These are phyloP conservation scores for Callionymus lyra DNA, from an alignment of 2,113 vertebrate genomes.

Conservation along the genomic window DNA sequence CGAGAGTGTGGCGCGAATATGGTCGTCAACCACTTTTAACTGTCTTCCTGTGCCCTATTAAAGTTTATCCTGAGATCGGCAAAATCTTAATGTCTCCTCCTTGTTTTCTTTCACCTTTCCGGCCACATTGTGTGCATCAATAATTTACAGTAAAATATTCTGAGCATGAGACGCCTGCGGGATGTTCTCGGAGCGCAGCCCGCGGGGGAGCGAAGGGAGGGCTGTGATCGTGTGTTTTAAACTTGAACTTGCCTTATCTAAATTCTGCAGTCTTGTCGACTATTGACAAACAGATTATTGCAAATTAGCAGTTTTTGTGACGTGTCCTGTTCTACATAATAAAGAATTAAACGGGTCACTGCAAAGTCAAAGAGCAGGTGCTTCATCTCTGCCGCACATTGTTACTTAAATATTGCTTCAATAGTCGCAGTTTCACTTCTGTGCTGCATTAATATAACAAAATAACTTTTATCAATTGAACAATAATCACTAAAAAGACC, in stretches of 20 bases:
- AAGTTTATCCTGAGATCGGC: slow-evolving; percentile 25
- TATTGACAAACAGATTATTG: slow-evolving; percentile 79
- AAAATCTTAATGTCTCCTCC: slow-evolving; percentile 25
- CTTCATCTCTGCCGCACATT: neutral
- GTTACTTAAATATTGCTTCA: too few species aligned
- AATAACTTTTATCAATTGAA: too few species aligned
- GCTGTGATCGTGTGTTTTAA: slow-evolving; percentile 67
- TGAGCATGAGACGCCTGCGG: slow-evolving; percentile 54
- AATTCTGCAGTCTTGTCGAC: slow-evolving; percentile 70
- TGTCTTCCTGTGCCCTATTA: slow-evolving; percentile 9
- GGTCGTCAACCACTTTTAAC: slow-evolving; percentile 2
- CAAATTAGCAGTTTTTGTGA: slow-evolving; percentile 76
- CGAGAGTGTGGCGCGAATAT: neutral
- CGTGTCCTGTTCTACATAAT: slow-evolving; percentile 71
- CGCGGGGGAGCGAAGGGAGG: slow-evolving; percentile 28
- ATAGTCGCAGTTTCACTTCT: too few species aligned
- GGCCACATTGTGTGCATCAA: slow-evolving; percentile 27
- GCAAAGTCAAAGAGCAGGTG: slow-evolving; percentile 61
- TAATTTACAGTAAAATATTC: slow-evolving; percentile 57
- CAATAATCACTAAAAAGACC: too few species aligned
- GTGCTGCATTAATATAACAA: too few species aligned
- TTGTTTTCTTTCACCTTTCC: slow-evolving; percentile 43
- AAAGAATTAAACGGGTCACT: slow-evolving; percentile 65
- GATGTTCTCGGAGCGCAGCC: slow-evolving; percentile 46
- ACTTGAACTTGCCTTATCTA: slow-evolving; percentile 71